These are phyloP conservation scores for Sardinella longiceps DNA, from an alignment of 2,797 vertebrate genomes.

Conservation along the genomic window DNA sequence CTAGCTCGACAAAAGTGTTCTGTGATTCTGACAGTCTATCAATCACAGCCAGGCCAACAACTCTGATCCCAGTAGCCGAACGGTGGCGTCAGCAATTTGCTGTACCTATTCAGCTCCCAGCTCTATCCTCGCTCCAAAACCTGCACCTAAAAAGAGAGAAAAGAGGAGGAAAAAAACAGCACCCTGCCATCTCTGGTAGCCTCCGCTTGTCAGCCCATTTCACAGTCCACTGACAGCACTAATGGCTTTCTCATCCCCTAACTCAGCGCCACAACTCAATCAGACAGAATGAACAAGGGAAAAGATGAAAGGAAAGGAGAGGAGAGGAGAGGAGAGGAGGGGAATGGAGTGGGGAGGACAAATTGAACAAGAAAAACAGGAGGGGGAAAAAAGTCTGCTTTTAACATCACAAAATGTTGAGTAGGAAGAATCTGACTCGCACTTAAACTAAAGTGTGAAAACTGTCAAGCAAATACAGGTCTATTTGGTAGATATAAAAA, in stretches of 20 bases:
- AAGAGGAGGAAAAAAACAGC: conserved; percentile 1
- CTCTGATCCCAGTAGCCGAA: neutral
- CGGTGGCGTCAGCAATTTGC: neutral
- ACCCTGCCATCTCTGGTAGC: conserved; percentile 42
- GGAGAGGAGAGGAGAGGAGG: neutral
- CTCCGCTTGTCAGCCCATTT: conserved; percentile 60
- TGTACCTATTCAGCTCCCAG: neutral
- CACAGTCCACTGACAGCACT: conserved; percentile 71
- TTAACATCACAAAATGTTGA: conserved; percentile 48
- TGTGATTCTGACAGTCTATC: conserved; percentile 16
- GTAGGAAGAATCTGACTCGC: neutral
- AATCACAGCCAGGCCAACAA: neutral
- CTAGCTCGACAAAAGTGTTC: neutral
- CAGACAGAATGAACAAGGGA: conserved; percentile 46
- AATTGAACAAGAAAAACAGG: conserved; percentile 17
- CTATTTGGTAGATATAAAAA: neutral
- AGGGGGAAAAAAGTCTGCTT: conserved; percentile 27
- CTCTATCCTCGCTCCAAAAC: neutral
- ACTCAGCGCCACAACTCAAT: conserved; percentile 67
- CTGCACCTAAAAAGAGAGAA: neutral
- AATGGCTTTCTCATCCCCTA: conserved; percentile 71
- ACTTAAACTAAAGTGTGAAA: neutral
- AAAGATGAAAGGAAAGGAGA: conserved; percentile 23
- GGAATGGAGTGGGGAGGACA: neutral
- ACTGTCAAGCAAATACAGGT: neutral